These are phyloP conservation scores for Cochlearius cochlearius DNA, from an alignment of 2,113 vertebrate genomes.

Conservation along the genomic window DNA sequence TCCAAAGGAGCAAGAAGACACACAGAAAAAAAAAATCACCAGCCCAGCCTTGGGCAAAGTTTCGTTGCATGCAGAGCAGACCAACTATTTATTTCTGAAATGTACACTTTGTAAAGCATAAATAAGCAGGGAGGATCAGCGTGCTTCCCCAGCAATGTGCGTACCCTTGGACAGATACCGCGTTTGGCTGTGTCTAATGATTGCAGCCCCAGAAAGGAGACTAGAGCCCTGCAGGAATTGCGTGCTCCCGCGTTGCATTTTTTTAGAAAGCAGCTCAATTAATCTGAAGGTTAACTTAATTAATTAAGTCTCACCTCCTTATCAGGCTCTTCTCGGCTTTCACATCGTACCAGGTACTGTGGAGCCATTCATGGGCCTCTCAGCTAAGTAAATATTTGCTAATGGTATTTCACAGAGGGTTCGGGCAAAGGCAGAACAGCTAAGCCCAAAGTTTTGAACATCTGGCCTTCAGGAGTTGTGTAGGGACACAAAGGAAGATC, in stretches of 20 bases:
- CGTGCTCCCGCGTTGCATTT: not conserved
- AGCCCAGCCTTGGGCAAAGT: constrained; percentile 5
- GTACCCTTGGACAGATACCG: not conserved
- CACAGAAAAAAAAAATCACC: not conserved
- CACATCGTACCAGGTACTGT: not conserved
- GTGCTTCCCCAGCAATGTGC: not conserved
- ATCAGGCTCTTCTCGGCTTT: not conserved
- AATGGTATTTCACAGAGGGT: not conserved
- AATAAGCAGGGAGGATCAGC: constrained; percentile 16
- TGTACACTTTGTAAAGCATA: constrained; percentile 40
- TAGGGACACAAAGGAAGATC: not conserved
- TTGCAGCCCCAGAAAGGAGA: not conserved
- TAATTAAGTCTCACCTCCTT: constrained; percentile 32
- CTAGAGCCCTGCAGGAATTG: not conserved
- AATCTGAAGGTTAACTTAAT: constrained; percentile 42
- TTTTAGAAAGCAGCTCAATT: not conserved
- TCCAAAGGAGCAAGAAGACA: not conserved
- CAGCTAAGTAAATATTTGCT: constrained; percentile 4
- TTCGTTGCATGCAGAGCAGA: not conserved
- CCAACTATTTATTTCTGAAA: constrained; percentile 51
- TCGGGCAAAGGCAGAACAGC: not conserved
- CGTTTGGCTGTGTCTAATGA: not conserved
- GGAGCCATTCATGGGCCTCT: not conserved
- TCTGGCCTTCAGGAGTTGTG: not conserved
- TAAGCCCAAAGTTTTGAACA: not conserved